Conservation (phyloP, 1,140 invertebrate genomes). For the Gonatopus flavifemur region DNA sequence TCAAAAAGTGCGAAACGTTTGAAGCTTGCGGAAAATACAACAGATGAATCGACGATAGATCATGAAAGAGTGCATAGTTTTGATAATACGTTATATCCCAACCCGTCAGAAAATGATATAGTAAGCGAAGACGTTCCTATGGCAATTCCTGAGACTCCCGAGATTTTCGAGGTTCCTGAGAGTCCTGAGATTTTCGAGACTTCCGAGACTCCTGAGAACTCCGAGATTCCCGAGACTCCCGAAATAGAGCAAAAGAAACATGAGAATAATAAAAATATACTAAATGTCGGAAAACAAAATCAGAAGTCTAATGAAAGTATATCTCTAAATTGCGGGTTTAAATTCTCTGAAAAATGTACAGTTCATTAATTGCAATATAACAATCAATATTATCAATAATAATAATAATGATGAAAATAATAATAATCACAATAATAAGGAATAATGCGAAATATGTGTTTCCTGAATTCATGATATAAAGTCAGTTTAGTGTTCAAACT, state of each 20-base stretch:
- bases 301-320: too few species aligned
- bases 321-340: background rate
- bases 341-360: background rate
- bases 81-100: background rate
- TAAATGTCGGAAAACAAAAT: too few species aligned
- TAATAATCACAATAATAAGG: too few species aligned
- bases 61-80: background rate
- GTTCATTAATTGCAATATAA: background rate
- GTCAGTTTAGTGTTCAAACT: background rate
- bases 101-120: background rate
- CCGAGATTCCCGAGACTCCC: too few species aligned
- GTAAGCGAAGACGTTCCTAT: background rate
- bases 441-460: background rate
- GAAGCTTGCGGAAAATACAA: background rate
- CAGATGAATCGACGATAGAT: background rate
- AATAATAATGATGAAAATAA: background rate
- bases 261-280: too few species aligned
- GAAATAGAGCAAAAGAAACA: too few species aligned
- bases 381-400: background rate
- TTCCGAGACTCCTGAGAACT: background rate
- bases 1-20: background rate
- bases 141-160: background rate
- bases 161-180: background rate
- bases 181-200: too few species aligned
- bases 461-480: background rate